Evolutionary conservation across 2,797 vertebrate genomes (phyloP).

Genomic region (Acrossocheilus wenchowensis): DNA sequence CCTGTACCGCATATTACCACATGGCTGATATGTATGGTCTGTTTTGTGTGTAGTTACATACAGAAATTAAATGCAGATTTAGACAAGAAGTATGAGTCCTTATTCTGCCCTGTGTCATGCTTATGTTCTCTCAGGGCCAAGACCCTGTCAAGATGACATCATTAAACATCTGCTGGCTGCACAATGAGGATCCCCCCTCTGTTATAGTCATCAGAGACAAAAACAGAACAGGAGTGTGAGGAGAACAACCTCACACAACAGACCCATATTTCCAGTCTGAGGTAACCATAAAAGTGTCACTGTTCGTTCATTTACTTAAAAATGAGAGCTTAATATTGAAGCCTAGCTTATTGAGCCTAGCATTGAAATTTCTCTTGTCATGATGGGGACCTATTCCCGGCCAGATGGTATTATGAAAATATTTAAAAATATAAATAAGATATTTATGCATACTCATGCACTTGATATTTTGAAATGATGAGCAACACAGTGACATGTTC

Average conservation of each 20-base stretch:
- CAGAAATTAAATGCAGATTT: slow-evolving; percentile 3
- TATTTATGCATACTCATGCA: not conserved
- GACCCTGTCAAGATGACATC: slow-evolving; percentile 51
- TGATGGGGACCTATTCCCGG: not conserved
- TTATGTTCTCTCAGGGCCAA: slow-evolving; percentile 22
- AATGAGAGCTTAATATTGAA: not conserved
- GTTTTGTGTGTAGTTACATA: not conserved
- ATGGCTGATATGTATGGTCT: not conserved
- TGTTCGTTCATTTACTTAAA: slow-evolving; percentile 5
- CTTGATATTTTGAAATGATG: not conserved
- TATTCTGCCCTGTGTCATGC: slow-evolving; percentile 20
- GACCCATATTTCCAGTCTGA: slow-evolving; percentile 54
- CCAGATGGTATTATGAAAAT: not conserved
- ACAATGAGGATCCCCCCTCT: slow-evolving; percentile 48
- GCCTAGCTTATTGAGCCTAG: not conserved
- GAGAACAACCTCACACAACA: slow-evolving; percentile 29
- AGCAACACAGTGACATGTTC: not conserved
- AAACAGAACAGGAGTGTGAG: slow-evolving; percentile 44
- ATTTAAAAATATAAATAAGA: not conserved
- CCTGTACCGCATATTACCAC: not conserved
- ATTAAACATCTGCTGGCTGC: slow-evolving; percentile 47
- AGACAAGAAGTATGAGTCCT: not conserved
- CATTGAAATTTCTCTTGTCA: not conserved
- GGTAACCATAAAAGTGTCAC: slow-evolving; percentile 43
- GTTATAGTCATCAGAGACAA: slow-evolving; percentile 56